Evolutionary conservation across 2,797 vertebrate species (phyloP).

Genomic region (Muscicapa comitata): DNA sequence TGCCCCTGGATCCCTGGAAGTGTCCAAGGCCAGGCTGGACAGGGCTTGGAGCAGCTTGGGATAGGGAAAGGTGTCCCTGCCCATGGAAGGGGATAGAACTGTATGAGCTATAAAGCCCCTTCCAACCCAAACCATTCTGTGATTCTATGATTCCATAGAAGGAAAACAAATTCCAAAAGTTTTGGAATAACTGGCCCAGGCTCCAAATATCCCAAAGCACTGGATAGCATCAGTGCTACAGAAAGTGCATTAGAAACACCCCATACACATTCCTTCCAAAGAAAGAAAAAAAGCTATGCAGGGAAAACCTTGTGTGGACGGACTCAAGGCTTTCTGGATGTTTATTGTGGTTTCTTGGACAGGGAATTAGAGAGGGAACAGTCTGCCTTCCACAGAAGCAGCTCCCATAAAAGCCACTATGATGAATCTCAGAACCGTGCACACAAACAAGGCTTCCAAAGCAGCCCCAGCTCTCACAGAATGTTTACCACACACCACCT

Average conservation of each 20-base stretch:
- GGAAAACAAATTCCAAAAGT: fast-evolving
- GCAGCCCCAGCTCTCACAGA: fast-evolving
- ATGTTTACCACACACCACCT: background rate
- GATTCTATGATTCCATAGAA: background rate
- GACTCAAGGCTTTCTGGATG: background rate
- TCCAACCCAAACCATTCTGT: background rate
- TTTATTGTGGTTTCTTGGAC: background rate
- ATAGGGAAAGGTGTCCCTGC: background rate
- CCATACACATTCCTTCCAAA: background rate
- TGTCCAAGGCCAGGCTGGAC: fast-evolving
- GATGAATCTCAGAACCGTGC: background rate
- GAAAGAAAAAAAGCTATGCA: background rate
- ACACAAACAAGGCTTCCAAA: background rate
- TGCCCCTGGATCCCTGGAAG: background rate
- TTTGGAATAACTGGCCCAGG: background rate
- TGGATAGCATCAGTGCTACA: background rate
- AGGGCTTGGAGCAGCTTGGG: fast-evolving
- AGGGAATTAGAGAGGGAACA: background rate
- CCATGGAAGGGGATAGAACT: fast-evolving
- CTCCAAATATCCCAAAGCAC: background rate
- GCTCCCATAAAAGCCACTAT: background rate
- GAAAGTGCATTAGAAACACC: background rate
- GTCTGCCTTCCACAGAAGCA: background rate
- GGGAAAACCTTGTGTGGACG: background rate
- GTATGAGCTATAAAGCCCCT: no score